Conservation (phyloP, 2,888 invertebrate genomes). For the Caenorhabditis doughertyi region DNA sequence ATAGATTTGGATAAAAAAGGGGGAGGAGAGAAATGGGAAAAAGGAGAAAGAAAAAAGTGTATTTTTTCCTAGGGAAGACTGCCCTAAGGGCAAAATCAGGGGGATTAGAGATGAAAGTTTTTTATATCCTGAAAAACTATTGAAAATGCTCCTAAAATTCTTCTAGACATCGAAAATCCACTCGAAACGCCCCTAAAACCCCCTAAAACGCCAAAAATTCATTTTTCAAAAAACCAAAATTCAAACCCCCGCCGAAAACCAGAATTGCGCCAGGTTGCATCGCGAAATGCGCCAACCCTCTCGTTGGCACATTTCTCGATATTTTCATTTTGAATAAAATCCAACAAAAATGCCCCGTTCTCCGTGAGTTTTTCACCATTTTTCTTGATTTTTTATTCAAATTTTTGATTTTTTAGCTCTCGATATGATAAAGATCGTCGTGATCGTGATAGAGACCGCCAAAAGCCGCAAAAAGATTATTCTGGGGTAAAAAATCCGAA, state of each 20-base stretch:
- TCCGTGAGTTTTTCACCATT: slow-evolving; percentile 12
- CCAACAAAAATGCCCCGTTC: slow-evolving; percentile 32
- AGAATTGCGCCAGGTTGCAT: background rate
- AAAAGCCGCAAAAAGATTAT: slow-evolving; percentile 36
- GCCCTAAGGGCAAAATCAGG: no score
- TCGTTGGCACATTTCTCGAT: background rate
- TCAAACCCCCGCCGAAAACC: background rate
- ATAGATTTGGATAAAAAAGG: background rate
- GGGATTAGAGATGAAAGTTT: background rate
- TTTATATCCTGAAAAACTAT: background rate
- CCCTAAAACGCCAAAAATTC: background rate
- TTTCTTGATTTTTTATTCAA: slow-evolving; percentile 10
- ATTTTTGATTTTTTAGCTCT: slow-evolving; percentile 19
- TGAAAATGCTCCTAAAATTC: background rate
- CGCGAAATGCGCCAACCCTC: background rate
- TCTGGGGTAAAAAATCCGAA: slow-evolving; percentile 27
- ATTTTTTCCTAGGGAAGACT: no score
- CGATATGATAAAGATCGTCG: slow-evolving; percentile 52
- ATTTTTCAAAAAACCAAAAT: background rate
- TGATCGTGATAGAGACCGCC: slow-evolving; percentile 33
- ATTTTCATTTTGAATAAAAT: no score
- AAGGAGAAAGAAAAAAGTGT: no score
- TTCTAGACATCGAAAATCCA: background rate
- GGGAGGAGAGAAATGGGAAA: background rate
- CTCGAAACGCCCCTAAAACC: background rate